A percentile compares a stretch with the other conserved stretches of the same genome.
Conservation (phyloP, 2,888 invertebrate species). For the Merodon equestris region DNA sequence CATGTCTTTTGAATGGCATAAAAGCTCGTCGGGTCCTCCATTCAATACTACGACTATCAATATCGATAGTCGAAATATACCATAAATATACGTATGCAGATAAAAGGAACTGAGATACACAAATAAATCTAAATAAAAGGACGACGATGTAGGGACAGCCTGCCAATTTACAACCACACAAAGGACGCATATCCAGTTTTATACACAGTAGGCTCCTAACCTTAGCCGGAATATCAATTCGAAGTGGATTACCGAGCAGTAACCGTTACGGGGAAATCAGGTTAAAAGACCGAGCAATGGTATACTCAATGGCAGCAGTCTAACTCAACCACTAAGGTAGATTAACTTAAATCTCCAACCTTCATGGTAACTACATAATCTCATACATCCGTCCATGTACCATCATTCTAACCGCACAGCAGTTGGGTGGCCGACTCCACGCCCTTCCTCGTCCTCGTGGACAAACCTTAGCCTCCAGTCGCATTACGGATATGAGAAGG, state of each 20-base stretch:
- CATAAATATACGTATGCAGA: too few relatives aligned
- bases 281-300: conserved; percentile 19
- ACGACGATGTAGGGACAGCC: conserved; percentile 21
- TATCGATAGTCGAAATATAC: too few relatives aligned
- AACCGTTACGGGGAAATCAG: conserved; percentile 33
- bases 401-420: neutral
- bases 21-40: too few relatives aligned
- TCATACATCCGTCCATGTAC: conserved; percentile 23
- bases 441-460: neutral
- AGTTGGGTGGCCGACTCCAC: too few relatives aligned
- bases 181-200: conserved; percentile 42
- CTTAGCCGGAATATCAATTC: conserved; percentile 47
- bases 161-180: conserved; percentile 53
- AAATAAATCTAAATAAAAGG: conserved; percentile 21
- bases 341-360: conserved; percentile 40
- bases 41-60: too few relatives aligned
- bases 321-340: conserved; percentile 12
- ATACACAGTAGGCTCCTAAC: conserved; percentile 12
- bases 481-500: conserved; percentile 18
- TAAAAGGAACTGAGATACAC: too few relatives aligned
- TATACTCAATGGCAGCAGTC: neutral
- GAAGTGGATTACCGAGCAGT: conserved; percentile 40
- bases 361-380: conserved; percentile 55
- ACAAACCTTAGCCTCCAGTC: conserved; percentile 14
- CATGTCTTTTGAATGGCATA: too few relatives aligned